Percentiles rank a stretch among this genome's conserved stretches.
These are phyloP conservation scores for Poecilia wingei DNA, from an alignment of 2,797 vertebrate species.

Conservation along the genomic window DNA sequence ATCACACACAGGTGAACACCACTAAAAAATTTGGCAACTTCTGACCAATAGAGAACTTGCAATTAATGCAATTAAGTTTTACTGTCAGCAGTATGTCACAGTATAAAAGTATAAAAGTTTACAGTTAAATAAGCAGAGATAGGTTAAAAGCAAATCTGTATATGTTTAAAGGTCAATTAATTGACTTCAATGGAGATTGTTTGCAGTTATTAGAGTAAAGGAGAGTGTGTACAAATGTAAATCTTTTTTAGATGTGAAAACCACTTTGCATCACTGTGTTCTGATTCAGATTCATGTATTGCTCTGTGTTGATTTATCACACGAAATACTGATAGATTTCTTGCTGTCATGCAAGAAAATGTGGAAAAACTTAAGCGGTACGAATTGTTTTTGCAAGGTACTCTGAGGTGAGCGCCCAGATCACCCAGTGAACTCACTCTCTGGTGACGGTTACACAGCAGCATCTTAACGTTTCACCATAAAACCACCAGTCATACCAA, in stretches of 20 bases:
- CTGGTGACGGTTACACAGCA: constrained; percentile 4
- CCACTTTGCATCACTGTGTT: neutral
- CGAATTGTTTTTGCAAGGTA: neutral
- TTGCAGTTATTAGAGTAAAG: neutral
- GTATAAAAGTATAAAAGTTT: no score
- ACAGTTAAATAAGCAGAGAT: no score
- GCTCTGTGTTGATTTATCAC: neutral
- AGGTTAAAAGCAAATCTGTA: no score
- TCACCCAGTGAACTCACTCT: constrained; percentile 2
- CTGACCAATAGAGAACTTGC: neutral
- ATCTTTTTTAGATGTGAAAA: neutral
- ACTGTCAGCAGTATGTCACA: no score
- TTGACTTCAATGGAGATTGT: neutral
- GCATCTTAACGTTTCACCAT: constrained; percentile 10
- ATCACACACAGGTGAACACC: neutral
- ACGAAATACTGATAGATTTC: neutral
- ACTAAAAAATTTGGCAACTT: neutral
- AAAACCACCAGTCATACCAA: constrained; percentile 24
- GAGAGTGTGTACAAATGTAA: neutral
- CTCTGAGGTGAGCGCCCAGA: constrained; percentile 4
- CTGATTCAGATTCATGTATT: neutral
- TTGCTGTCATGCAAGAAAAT: neutral
- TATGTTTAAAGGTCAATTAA: no score
- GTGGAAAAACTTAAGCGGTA: neutral
- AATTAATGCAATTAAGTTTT: no score